Evolutionary conservation across 1,140 invertebrate genomes (phyloP), one percentile per base, ranked within the genome.

Genomic region (Nephila pilipes): DNA sequence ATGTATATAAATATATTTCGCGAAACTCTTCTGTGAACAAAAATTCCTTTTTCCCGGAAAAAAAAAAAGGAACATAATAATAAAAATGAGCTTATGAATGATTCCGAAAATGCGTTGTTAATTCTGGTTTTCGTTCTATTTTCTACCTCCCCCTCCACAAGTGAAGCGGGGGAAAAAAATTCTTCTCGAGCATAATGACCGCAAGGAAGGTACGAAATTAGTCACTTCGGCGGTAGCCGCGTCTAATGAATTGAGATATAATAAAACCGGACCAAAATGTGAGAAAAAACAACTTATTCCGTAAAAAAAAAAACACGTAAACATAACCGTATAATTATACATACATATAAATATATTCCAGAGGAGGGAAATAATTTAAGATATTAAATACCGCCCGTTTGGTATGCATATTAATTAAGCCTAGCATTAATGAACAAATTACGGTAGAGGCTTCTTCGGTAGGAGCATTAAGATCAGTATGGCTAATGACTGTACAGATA

Each of bases 391-490:
- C 91, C 83, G 32, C 85, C 38, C 22, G 85, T 57, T 85, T 93
- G 91, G 91, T 93, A 93, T 93, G 91, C 91, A 93, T 93, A 93
- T 93, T 93, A 93, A 93, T 93, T 93, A 93, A 93, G 65, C 87
- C 63, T 87, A 46, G 79, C 91, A 93, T 93, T 93, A 87, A 93
- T 93, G 91, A 93, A 93, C 91, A 93, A 93, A 93, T 93, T 93
- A 87, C 81, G 63, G 29, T 29, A 20, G 85, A 65, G 12, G 65
- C 63, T 2, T 63, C 63, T 75, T 22, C 46, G 29, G 81, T 38
- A 55, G 85, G 85, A 75, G 90, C 81, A 92, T 85, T 92, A 92
- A 92, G 81, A 92, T 55, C 60, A 92, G 38, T 29, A 18, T 16
- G 58, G n/a, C 91, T 93, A 93, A 93, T 93, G 91, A 93, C 91